Base-by-base conservation (phyloP, 2,888 invertebrate genomes). In the Hyposoter dolosus region DNA sequence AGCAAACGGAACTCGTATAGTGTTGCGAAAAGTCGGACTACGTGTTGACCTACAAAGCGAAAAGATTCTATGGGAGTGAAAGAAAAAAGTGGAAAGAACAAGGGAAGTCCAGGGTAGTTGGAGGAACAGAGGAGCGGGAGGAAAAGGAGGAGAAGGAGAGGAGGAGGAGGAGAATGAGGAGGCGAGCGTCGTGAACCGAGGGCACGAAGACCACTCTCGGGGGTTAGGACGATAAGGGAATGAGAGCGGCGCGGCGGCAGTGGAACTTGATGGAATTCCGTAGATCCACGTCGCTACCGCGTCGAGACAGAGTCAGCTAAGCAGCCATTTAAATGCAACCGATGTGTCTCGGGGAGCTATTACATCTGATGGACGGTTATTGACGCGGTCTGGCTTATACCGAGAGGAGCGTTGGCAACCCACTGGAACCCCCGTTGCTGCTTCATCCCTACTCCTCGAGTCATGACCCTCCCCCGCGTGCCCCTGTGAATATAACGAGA, bases 261-360 rank as follows among this genome's bases (percentile, higher is more conserved):
- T 91, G 91, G 92, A 93, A 93, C 93, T 94, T 94, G 94, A 94
- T 94, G 93, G 94, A 94, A 94, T 94, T 93, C 94, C 93, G 93
- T 94, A 94, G 94, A 94, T 94, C 94, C 92, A 93, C 93, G 94
- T 94, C 94, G 92, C 83, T 86, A 83, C 77, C 81, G 91, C 93
- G 93, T 92, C 94, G 94, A 93, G 94, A 93, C 94, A 94, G 93
- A 94, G 93, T 93, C 93, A 92, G 94, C 93, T 94, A 94, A 94
- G 94, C 93, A 94, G 94, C 94, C 93, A 94, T 94, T 94, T 94
- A 94, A 94, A 94, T 94, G 94, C 94, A 94, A 94, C 94, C 94
- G 94, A 94, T 94, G 94, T 94, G 94, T 94, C 94, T 94, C 93
- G 92, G 94, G 94, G 94, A 93, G 93, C 94, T 93, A 94, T 94